Evolutionary conservation across 2,113 vertebrate species (phyloP).

Genomic region (Cyanoliseus patagonus): DNA sequence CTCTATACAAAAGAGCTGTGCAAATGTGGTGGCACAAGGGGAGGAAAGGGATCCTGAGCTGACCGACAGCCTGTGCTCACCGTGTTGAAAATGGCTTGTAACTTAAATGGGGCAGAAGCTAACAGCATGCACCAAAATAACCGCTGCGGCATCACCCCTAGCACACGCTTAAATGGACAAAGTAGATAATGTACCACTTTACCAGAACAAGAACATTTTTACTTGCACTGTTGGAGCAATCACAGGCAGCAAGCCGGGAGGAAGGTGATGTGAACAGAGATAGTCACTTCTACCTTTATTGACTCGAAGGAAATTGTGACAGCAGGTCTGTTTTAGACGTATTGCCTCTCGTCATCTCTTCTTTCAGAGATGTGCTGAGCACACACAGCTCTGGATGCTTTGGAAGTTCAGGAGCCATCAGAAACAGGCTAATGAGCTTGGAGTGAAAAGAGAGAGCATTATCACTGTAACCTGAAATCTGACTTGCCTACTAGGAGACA

Average conservation of each 20-base stretch:
- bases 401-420: background rate
- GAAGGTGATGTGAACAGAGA: background rate
- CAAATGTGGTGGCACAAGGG: background rate
- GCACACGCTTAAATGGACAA: fast-evolving
- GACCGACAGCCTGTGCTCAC: background rate
- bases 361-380: background rate
- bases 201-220: background rate
- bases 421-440: background rate
- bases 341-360: background rate
- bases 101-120: background rate
- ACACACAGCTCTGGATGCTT: background rate
- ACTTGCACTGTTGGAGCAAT: background rate
- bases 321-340: background rate
- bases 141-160: fast-evolving
- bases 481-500: background rate
- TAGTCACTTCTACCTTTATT: background rate
- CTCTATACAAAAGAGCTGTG: background rate
- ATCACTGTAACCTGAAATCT: background rate
- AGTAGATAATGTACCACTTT: background rate
- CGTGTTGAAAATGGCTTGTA: background rate
- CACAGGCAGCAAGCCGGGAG: background rate
- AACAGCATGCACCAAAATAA: background rate
- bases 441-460: background rate
- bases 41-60: background rate
- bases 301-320: background rate